Percentiles rank a stretch among this genome's conserved stretches.
Conservation (phyloP, 1,140 invertebrate species). For the Drosophila baimaii region DNA sequence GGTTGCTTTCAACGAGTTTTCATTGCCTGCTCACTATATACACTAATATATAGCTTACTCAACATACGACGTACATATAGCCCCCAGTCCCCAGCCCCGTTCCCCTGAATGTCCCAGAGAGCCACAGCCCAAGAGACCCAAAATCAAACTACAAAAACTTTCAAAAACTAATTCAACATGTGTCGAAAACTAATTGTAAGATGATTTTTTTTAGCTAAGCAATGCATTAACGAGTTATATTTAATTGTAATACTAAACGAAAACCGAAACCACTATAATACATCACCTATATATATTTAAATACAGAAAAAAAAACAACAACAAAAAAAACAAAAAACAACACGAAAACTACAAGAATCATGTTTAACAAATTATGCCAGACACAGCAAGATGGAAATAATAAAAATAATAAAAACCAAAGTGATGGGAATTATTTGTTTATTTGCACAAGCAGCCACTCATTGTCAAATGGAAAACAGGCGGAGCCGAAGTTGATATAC, state of each 20-base stretch:
- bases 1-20: constrained; percentile 34
- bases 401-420: constrained; percentile 62
- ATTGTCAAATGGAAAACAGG: too few relatives aligned
- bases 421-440: constrained; percentile 15
- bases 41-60: constrained; percentile 40
- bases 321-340: neutral
- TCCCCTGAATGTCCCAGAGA: neutral
- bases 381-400: constrained; percentile 58
- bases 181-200: constrained; percentile 76
- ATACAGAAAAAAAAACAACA: constrained; percentile 48
- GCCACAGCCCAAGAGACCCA: constrained; percentile 3
- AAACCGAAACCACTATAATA: constrained; percentile 61
- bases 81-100: constrained; percentile 1
- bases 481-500: too few relatives aligned
- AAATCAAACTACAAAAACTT: constrained; percentile 41
- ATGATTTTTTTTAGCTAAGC: constrained; percentile 79
- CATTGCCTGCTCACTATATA: constrained; percentile 42
- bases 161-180: constrained; percentile 68
- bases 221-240: constrained; percentile 78
- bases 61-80: constrained; percentile 26
- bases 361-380: constrained; percentile 77
- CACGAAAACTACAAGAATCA: constrained; percentile 40
- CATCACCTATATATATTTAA: constrained; percentile 75
- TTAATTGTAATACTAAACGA: constrained; percentile 72
- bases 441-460: too few relatives aligned